phyloP scores from a whole-genome alignment of 2,797 vertebrate species.

The Allobates femoralis region DNA sequence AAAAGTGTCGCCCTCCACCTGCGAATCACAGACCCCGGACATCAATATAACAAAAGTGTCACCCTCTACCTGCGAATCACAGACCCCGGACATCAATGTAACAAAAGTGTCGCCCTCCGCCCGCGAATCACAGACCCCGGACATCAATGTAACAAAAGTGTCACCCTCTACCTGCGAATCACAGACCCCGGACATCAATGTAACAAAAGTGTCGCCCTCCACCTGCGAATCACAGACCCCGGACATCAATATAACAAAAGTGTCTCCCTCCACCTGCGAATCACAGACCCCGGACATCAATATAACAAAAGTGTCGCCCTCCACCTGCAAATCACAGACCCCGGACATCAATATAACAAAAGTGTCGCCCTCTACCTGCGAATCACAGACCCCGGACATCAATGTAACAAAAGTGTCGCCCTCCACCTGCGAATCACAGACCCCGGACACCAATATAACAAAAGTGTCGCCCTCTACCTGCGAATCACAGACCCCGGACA shows the following conservation, averaged over 20 bases:
- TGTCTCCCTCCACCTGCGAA: not conserved
- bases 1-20: not conserved
- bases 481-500: not conserved
- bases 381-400: conserved; percentile 9
- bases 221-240: not conserved
- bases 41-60: not conserved
- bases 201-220: not conserved
- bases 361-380: not conserved
- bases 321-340: not conserved
- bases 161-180: not conserved
- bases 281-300: conserved; percentile 18
- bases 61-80: not conserved
- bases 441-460: not conserved
- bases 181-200: conserved; percentile 6
- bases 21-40: not conserved
- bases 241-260: not conserved
- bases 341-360: not conserved
- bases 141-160: not conserved
- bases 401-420: not conserved
- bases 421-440: not conserved
- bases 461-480: not conserved
- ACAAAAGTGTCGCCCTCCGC: not conserved
- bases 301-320: not conserved
- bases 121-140: not conserved
- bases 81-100: not conserved